These are phyloP conservation scores for Willowsia nigromaculata DNA, from an alignment of 2,888 invertebrate genomes.

Conservation along the genomic window DNA sequence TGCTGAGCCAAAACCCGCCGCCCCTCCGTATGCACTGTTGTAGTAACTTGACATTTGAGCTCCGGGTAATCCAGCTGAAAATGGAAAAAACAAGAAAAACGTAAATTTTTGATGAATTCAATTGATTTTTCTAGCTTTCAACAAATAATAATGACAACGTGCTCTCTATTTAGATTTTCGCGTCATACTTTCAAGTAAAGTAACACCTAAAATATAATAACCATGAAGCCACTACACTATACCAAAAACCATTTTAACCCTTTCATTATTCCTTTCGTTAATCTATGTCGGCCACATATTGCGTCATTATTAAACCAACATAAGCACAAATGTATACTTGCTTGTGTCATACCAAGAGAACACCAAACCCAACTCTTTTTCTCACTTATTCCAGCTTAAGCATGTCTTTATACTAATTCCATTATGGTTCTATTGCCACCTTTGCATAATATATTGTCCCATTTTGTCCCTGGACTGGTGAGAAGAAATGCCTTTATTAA, in stretches of 20 bases:
- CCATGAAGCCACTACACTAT: background rate
- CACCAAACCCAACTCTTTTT: constrained; percentile 10
- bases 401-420: constrained; percentile 47
- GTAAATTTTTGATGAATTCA: constrained; percentile 46
- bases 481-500: constrained; percentile 52
- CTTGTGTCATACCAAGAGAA: background rate
- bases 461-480: constrained; percentile 58
- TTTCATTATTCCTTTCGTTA: constrained; percentile 18
- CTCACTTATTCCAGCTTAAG: background rate
- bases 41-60: constrained; percentile 79
- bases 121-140: constrained; percentile 18
- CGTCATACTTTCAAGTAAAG: background rate
- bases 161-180: constrained; percentile 4
- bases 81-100: constrained; percentile 37
- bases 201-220: constrained; percentile 15
- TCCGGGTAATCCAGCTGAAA: constrained; percentile 77
- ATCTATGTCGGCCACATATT: constrained; percentile 38
- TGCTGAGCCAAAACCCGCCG: constrained; percentile 77
- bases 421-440: constrained; percentile 62
- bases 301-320: constrained; percentile 51
- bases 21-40: constrained; percentile 77
- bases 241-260: constrained; percentile 33
- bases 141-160: background rate
- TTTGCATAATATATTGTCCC: constrained; percentile 65
- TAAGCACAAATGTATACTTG: background rate